Base-by-base conservation (phyloP, 2,797 vertebrate genomes). In the Eurystomus glaucurus region DNA sequence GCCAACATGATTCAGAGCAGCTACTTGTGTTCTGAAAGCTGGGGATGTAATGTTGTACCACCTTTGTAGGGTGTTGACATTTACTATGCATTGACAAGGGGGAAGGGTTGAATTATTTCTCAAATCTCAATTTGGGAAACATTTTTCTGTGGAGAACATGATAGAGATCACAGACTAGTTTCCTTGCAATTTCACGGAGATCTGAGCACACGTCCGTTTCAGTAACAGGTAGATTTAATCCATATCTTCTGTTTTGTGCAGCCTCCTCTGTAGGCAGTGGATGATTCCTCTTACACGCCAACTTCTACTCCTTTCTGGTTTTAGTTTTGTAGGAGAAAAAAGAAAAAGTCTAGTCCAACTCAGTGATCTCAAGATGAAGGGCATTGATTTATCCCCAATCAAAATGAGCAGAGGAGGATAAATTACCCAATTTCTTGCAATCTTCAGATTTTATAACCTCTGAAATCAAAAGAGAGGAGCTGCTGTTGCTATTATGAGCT, bases 1-100 rank as follows among this genome's bases (percentile, higher is more conserved):
- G 10, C 17, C 16, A 50, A 35, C 11, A 25, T 0, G 0, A 29
- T 37, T 85, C 50, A 82, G n/a, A 79, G 8, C 10, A 79, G n/a
- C 20, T 76, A 45, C 10, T 22, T 52, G 58, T 31, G 43, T 65
- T 57, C 35, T 79, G 65, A 61, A 65, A 61, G 19, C 19, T 52
- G 68, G 29, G 92, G 31, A 35, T 37, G 41, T 22, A 50, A 50
- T 16, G 3, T 8, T 48, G 26, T 35, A 60, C 28, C 31, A 22
- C 10, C 6, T 28, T 72, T 60, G 15, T 12, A 45, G 10, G 39
- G 1, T 46, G 18, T n/a, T 64, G 50, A 21, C 50, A 61, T 72
- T 83, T 83, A 11, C 21, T 35, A 5, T 43, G 17, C 51, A 71
- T 39, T 45, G 26, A 28, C 5, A 92, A 10, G 22, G 79, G 45